Percentiles rank a stretch among this genome's conserved stretches.
Conservation (phyloP, 2,888 invertebrate genomes). For the Orthonevra nobilis region DNA sequence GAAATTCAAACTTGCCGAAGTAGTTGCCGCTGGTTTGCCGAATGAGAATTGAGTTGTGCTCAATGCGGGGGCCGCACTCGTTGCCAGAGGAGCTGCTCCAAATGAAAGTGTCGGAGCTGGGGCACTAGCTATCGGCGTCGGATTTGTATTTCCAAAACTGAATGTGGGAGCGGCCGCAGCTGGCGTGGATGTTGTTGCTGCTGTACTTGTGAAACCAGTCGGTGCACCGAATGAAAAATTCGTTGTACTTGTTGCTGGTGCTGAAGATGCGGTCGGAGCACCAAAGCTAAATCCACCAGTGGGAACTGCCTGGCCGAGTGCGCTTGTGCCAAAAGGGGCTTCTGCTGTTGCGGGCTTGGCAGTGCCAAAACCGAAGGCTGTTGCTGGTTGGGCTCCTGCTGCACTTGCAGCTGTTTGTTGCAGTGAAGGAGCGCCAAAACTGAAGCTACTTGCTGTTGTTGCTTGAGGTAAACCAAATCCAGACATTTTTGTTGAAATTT, state of each 20-base stretch:
- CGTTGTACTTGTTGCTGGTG: constrained; percentile 48
- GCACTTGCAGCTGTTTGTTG: constrained; percentile 48
- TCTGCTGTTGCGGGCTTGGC: constrained; percentile 62
- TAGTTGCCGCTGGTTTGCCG: constrained; percentile 74
- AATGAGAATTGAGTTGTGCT: constrained; percentile 72
- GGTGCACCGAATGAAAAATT: constrained; percentile 72
- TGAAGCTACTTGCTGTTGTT: constrained; percentile 66
- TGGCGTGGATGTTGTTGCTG: constrained; percentile 21
- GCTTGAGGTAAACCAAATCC: constrained; percentile 43
- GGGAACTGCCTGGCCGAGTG: constrained; percentile 51
- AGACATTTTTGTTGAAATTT: constrained; percentile 51
- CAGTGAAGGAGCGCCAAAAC: constrained; percentile 71
- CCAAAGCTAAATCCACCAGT: constrained; percentile 71
- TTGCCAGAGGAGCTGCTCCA: constrained; percentile 50
- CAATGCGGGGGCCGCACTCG: constrained; percentile 68
- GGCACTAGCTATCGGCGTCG: constrained; percentile 46
- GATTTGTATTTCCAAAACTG: constrained; percentile 43
- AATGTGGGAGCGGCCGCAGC: constrained; percentile 70
- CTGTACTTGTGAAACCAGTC: constrained; percentile 67
- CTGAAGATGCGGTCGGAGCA: constrained; percentile 53
- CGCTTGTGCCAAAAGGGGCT: constrained; percentile 55
- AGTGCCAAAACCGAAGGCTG: constrained; percentile 71
- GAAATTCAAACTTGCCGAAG: constrained; percentile 77
- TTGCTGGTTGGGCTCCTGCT: constrained; percentile 29
- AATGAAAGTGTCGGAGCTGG: constrained; percentile 69